Percentiles rank a stretch among this genome's conserved stretches.
Evolutionary conservation across 2,888 invertebrate genomes (phyloP).

Genomic region (Drosophila leonis): DNA sequence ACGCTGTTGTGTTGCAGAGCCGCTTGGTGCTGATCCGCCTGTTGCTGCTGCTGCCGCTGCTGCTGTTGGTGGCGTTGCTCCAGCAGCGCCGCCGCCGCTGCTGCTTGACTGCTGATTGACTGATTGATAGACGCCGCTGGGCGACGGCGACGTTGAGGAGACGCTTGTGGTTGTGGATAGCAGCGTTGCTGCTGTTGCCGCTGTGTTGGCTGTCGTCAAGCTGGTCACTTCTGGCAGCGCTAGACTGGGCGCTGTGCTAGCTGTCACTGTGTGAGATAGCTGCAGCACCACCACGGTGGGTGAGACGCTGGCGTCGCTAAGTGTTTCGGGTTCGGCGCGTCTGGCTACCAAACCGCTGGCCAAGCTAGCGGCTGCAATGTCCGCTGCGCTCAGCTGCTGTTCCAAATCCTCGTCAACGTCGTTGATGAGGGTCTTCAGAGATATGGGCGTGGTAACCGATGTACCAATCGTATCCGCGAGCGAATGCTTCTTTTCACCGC

Average conservation of each 20-base stretch:
- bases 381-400: constrained; percentile 76
- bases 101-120: constrained; percentile 46
- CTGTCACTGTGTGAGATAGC: constrained; percentile 57
- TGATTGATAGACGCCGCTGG: constrained; percentile 40
- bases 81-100: constrained; percentile 29
- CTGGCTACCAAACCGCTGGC: constrained; percentile 81
- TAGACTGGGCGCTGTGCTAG: constrained; percentile 57
- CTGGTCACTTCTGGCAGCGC: constrained; percentile 45
- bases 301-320: constrained; percentile 82
- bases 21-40: constrained; percentile 61
- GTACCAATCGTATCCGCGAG: constrained; percentile 82
- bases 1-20: constrained; percentile 51
- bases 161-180: constrained; percentile 47
- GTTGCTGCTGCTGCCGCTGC: constrained; percentile 87
- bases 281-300: constrained; percentile 79
- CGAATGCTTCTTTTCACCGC: constrained; percentile 76
- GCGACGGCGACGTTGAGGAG: constrained; percentile 63
- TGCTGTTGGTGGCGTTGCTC: constrained; percentile 83
- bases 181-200: constrained; percentile 22
- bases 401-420: constrained; percentile 80
- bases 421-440: constrained; percentile 82
- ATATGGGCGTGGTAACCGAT: constrained; percentile 82
- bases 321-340: constrained; percentile 81
- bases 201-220: constrained; percentile 50
- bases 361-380: constrained; percentile 80